Conservation (phyloP, 2,888 invertebrate species). For the Rotaria magnacalcarata region DNA sequence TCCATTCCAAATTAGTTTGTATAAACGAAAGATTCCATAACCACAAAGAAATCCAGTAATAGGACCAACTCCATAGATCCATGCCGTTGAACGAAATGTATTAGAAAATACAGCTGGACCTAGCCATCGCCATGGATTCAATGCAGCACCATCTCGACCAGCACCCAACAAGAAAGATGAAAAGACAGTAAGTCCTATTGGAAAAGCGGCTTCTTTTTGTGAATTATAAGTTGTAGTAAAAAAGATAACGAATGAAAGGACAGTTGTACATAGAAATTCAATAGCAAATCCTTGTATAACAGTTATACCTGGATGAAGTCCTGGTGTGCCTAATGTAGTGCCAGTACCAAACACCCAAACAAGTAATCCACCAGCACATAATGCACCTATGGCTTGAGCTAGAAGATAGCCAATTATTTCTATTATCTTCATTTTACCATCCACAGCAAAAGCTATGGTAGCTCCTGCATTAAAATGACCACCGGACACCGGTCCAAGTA, state of each 20-base stretch:
- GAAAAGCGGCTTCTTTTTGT: conserved; percentile 20
- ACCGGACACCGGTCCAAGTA: neutral
- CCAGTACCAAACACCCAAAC: neutral
- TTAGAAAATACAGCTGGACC: neutral
- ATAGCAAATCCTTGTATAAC: neutral
- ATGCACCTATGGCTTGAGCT: conserved; percentile 2
- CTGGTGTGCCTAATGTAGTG: neutral
- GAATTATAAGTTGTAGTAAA: conserved; percentile 12
- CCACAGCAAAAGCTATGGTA: conserved; percentile 10
- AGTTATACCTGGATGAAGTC: neutral
- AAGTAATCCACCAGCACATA: neutral
- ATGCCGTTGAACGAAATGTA: neutral
- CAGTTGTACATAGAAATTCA: neutral
- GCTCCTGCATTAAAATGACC: conserved; percentile 35
- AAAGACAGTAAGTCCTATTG: conserved; percentile 24
- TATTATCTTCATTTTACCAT: conserved; percentile 4
- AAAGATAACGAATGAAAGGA: conserved; percentile 9
- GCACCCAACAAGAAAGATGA: conserved; percentile 4
- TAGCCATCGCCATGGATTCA: conserved; percentile 28
- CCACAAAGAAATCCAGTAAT: neutral
- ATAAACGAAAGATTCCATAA: neutral
- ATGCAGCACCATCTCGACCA: conserved; percentile 33
- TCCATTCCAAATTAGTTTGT: neutral
- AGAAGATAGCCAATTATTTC: conserved; percentile 14
- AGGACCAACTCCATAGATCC: conserved; percentile 12